A percentile compares a stretch with the other conserved stretches of the same genome.
These are phyloP conservation scores for Mesorhabditis spiculigera DNA, from an alignment of 2,888 invertebrate species.

Conservation along the genomic window DNA sequence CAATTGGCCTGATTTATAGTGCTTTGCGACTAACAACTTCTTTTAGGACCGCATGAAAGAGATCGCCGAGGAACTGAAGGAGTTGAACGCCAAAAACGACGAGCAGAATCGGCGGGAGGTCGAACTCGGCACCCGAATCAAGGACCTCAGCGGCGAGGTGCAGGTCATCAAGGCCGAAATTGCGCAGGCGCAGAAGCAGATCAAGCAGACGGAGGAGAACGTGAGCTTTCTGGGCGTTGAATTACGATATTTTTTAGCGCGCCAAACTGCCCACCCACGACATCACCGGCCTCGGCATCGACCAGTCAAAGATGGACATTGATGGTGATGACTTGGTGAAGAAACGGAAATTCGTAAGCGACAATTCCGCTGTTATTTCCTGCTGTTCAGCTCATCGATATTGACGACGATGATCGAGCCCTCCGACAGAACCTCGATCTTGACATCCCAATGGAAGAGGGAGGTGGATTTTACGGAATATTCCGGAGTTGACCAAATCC, in stretches of 20 bases:
- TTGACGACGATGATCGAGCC: constrained; percentile 1
- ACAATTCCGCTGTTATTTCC: neutral
- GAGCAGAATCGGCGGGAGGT: neutral
- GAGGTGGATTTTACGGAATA: neutral
- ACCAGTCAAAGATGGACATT: constrained; percentile 1
- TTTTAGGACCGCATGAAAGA: constrained; percentile 9
- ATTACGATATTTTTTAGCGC: neutral
- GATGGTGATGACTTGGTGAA: neutral
- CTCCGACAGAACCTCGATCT: neutral
- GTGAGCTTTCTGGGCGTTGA: neutral
- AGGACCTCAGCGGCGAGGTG: neutral
- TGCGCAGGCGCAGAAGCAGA: neutral
- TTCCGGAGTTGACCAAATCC: too few relatives aligned
- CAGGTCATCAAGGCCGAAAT: neutral
- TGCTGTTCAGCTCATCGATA: neutral
- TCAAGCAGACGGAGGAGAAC: neutral
- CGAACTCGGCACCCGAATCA: neutral
- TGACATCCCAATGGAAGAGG: neutral
- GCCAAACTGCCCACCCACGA: neutral
- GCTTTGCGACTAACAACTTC: too few relatives aligned
- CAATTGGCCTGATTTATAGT: neutral
- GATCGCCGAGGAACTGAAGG: constrained; percentile 21
- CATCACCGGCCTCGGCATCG: neutral
- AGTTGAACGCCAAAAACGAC: neutral
- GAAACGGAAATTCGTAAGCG: neutral